phyloP scores from a whole-genome alignment of 1,140 invertebrate genomes.

The Ridgeia piscesae region DNA sequence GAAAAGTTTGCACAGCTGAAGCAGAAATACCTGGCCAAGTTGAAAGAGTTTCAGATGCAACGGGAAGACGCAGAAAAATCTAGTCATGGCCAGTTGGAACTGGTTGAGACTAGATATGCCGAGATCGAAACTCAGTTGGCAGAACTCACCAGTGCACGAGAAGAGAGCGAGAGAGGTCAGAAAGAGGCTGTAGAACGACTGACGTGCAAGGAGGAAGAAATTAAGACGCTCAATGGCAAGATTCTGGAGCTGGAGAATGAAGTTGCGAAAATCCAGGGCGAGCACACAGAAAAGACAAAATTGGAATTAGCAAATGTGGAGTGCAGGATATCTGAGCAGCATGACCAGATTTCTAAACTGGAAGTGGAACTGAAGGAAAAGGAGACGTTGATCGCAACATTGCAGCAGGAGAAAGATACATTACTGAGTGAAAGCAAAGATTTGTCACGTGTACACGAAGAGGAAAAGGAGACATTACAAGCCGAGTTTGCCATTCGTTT shows the following conservation, averaged over 20 bases:
- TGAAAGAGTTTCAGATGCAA: slow-evolving; percentile 33
- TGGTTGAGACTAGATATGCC: neutral
- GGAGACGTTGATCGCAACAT: slow-evolving; percentile 23
- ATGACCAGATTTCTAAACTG: slow-evolving; percentile 14
- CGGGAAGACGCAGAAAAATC: slow-evolving; percentile 15
- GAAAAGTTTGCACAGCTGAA: slow-evolving; percentile 48
- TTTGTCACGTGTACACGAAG: slow-evolving; percentile 16
- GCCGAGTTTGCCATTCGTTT: slow-evolving; percentile 32
- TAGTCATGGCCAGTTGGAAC: slow-evolving; percentile 16
- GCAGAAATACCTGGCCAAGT: slow-evolving; percentile 44
- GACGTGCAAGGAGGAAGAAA: neutral
- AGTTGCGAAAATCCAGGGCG: slow-evolving; percentile 33
- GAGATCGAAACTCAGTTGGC: neutral
- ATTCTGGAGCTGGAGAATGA: slow-evolving; percentile 33
- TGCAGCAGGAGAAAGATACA: slow-evolving; percentile 10
- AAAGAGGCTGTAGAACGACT: slow-evolving; percentile 33
- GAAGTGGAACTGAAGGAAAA: slow-evolving; percentile 29
- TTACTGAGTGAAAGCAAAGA: slow-evolving; percentile 22
- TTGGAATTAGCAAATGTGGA: slow-evolving; percentile 20
- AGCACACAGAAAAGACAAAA: slow-evolving; percentile 27
- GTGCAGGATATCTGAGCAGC: slow-evolving; percentile 14
- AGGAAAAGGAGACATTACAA: slow-evolving; percentile 36
- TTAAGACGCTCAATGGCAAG: neutral
- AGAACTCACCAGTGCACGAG: neutral
- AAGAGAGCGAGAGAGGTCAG: slow-evolving; percentile 24